These are phyloP conservation scores for Hippasteria phrygiana DNA, from an alignment of 53 echinoderm and acorn worm genomes.

Conservation along the genomic window DNA sequence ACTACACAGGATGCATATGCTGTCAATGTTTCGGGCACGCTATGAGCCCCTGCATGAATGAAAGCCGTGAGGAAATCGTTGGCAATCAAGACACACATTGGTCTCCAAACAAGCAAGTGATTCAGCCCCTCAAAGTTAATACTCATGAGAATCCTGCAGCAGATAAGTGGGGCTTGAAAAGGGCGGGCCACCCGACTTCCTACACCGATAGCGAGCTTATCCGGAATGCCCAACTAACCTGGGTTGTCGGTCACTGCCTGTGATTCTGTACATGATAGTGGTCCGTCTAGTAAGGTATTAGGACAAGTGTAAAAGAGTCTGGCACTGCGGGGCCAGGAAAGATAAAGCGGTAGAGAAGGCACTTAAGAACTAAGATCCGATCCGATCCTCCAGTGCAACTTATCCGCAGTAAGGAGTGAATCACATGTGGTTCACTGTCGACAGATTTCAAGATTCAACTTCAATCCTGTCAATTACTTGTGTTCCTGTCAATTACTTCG, in stretches of 20 bases:
- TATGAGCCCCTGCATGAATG: neutral
- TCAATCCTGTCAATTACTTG: too few relatives aligned
- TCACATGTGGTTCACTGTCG: too few relatives aligned
- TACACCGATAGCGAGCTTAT: neutral
- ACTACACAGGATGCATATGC: neutral
- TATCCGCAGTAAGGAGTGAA: too few relatives aligned
- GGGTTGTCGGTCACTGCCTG: neutral
- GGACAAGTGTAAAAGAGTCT: neutral
- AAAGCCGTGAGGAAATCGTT: neutral
- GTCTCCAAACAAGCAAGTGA: slow-evolving; percentile 25
- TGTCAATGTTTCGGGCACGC: neutral
- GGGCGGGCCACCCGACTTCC: neutral
- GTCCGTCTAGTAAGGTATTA: neutral
- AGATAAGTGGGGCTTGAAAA: slow-evolving; percentile 9
- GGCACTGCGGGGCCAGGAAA: neutral
- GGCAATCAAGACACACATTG: slow-evolving; percentile 21
- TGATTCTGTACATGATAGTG: neutral
- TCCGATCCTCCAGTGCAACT: too few relatives aligned
- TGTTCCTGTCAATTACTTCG: too few relatives aligned
- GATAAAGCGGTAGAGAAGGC: neutral
- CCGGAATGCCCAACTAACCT: neutral
- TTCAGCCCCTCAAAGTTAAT: slow-evolving; percentile 18
- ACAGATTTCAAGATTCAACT: too few relatives aligned
- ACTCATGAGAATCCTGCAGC: neutral
- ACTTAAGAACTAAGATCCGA: too few relatives aligned